Evolutionary conservation across 2,888 invertebrate genomes (phyloP), one percentile per base, ranked within the genome.

Genomic region (Nephrotoma flavescens): DNA sequence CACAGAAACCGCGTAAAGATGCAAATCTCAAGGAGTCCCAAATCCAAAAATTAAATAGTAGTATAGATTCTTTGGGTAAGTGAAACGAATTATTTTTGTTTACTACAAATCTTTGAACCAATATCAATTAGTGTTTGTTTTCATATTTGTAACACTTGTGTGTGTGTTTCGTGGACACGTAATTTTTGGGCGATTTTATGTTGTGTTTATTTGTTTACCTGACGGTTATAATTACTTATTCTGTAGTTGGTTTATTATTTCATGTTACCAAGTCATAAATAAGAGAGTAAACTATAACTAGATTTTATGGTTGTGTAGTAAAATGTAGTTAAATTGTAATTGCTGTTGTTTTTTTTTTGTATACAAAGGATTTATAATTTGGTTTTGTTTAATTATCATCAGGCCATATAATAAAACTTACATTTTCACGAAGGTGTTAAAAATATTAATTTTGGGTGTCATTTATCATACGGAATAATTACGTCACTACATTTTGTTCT

Each of bases 41-140:
- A 88, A 87, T 88, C 87, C 88, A 88, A 87, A 90, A 90, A 83
- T 89, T 90, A 41, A 90, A 90, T 85, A 91, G 91, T 88, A 91
- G 91, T 87, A 91, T 92, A 84, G 91, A 92, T 87, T 91, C 92
- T 4, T 89, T 92, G 87, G 92, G 92, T 90, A 90, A 90, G 90
- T 89, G 42, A 71, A 71, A 31, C 19, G 19, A 9, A 71, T 71
- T 86, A 31, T 85, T 86, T 44, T 71, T 71, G 31, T 71, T 71
- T 19, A 31, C 31, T 71, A 71, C 15, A 11, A 6, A n/a, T 52
- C n/a, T 57, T 52, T 57, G 52, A 42, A 57, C 11, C 31, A 31
- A 31, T 31, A 31, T 31, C 31, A 47, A 41, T 52, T 19, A 11
- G 19, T 41, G n/a, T 47, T 47, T 47, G n/a, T 86, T 52, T 42